These are phyloP conservation scores for Calypte anna DNA, from an alignment of 2,113 vertebrate genomes.

Conservation along the genomic window DNA sequence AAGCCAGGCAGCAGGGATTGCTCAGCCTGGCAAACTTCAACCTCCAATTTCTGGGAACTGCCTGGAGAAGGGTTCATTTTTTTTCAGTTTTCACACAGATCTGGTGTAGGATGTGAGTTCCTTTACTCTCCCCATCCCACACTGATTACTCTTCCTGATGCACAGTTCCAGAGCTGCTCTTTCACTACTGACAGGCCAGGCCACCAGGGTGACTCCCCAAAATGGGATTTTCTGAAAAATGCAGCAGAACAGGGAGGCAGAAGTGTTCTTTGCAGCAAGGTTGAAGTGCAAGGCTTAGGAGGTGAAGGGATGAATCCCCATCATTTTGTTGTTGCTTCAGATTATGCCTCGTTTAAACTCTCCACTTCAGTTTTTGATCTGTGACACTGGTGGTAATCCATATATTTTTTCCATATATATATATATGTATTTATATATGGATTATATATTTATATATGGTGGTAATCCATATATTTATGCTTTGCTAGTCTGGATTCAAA, in stretches of 20 bases:
- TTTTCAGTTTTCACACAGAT: background rate
- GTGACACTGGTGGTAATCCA: background rate
- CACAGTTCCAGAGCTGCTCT: background rate
- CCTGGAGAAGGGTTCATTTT: background rate
- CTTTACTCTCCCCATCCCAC: background rate
- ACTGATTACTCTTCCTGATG: fast-evolving
- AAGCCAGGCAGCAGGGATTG: background rate
- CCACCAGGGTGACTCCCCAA: background rate
- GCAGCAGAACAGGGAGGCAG: background rate
- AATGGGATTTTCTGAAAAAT: background rate
- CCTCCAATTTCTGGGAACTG: fast-evolving
- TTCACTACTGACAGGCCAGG: fast-evolving
- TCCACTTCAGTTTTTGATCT: background rate
- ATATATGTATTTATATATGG: too few species aligned
- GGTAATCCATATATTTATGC: background rate
- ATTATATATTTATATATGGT: background rate
- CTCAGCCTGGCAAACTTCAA: background rate
- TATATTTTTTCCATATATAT: background rate
- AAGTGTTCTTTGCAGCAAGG: background rate
- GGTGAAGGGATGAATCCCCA: background rate
- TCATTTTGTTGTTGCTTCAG: conserved; percentile 20
- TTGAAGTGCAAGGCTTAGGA: background rate
- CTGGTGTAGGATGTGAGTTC: background rate
- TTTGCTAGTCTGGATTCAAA: background rate
- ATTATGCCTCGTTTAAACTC: background rate